phyloP scores from a whole-genome alignment of 1,140 invertebrate species.

The Drosophila ficusphila region DNA sequence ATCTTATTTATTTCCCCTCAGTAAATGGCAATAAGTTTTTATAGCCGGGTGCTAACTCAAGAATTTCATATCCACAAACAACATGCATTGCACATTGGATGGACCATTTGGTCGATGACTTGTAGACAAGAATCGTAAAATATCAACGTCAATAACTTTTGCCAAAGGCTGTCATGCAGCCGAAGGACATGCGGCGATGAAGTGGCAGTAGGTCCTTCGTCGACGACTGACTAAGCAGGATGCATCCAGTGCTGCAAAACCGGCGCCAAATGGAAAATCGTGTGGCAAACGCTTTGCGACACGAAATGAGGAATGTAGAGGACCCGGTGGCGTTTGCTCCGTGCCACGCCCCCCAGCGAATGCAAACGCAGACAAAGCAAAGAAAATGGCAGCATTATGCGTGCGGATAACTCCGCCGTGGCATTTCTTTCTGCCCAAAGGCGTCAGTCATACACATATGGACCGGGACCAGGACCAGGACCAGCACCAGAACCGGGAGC shows the following conservation, averaged over 20 bases:
- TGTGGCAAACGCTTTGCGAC: conserved; percentile 16
- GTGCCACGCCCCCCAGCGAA: conserved; percentile 19
- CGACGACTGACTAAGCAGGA: conserved; percentile 63
- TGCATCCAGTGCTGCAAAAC: conserved; percentile 30
- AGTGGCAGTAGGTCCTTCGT: conserved; percentile 7
- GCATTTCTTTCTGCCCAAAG: conserved; percentile 38
- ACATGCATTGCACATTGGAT: conserved; percentile 36
- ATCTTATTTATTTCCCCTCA: conserved; percentile 1
- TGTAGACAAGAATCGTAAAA: conserved; percentile 61
- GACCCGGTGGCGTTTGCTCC: conserved; percentile 20
- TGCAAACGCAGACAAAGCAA: conserved; percentile 55
- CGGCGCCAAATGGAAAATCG: conserved; percentile 23
- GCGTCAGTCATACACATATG: conserved; percentile 42
- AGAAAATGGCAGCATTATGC: conserved; percentile 31
- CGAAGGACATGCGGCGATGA: conserved; percentile 7
- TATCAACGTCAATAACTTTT: conserved; percentile 59
- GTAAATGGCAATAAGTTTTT: conserved; percentile 28
- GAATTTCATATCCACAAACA: conserved; percentile 32
- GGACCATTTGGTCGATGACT: conserved; percentile 52
- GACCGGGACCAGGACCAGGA: conserved; percentile 11
- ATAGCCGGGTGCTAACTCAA: conserved; percentile 12
- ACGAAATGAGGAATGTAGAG: background rate
- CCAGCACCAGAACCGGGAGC: background rate
- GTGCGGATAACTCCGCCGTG: conserved; percentile 35
- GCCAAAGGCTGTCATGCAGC: conserved; percentile 18